These are phyloP conservation scores for Mus spicilegus DNA, from an alignment of 2,113 vertebrate species.

Conservation along the genomic window DNA sequence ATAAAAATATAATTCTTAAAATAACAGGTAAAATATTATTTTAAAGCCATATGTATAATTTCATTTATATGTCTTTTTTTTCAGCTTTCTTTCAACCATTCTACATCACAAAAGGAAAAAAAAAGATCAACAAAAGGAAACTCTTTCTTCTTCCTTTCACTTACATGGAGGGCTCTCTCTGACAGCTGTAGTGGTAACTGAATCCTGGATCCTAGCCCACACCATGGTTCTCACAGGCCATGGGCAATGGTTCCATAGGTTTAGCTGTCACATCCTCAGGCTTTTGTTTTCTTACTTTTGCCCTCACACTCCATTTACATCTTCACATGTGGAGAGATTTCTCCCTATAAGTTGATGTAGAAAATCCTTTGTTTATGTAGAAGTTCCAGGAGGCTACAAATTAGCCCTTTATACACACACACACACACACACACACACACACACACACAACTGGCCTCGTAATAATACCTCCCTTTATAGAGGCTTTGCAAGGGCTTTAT, in stretches of 20 bases:
- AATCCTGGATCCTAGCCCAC: not conserved
- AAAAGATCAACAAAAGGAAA: not conserved
- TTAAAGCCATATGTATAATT: too few species aligned
- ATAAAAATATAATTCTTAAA: too few species aligned
- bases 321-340: slow-evolving; percentile 57
- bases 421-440: too few species aligned
- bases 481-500: slow-evolving; percentile 54
- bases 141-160: not conserved
- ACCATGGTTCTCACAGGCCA: not conserved
- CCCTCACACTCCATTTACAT: slow-evolving; percentile 73
- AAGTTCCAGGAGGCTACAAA: slow-evolving; percentile 70
- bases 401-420: slow-evolving; percentile 33
- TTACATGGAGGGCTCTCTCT: not conserved
- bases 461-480: slow-evolving; percentile 77
- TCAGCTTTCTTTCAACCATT: not conserved
- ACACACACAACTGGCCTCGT: slow-evolving; percentile 41
- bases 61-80: not conserved
- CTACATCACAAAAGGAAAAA: too few species aligned
- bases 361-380: slow-evolving; percentile 29
- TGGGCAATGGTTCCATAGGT: not conserved
- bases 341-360: slow-evolving; percentile 26
- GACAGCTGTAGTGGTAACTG: not conserved
- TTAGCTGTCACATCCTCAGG: not conserved
- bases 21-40: not conserved
- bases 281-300: slow-evolving; percentile 61